Evolutionary conservation across 2,888 invertebrate genomes (phyloP), one percentile per base, ranked within the genome.

Genomic region (Scaptodrosophila latifasciaeformis): DNA sequence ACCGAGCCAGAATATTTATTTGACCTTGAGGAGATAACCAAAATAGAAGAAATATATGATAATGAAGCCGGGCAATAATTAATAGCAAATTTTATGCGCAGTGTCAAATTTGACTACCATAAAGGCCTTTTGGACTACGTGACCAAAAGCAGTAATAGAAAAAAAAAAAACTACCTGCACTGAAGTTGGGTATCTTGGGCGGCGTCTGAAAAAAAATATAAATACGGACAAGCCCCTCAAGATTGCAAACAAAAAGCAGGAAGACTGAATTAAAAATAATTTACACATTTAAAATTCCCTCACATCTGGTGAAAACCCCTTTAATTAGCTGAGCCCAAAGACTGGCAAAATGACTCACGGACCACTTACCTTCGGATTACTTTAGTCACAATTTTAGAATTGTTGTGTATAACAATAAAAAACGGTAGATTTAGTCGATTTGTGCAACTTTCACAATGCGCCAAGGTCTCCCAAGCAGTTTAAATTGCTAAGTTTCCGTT

Each of bases 401-500:
- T n/a, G n/a, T n/a, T n/a, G n/a, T n/a, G n/a, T n/a, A n/a, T 49
- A 27, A 21, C 43, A 35, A 53, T n/a, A 45, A 35, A 31, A 21
- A 40, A 40, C 18, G 18, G 43, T 12, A 42, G 30, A 44, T 21
- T 18, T 31, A 58, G 54, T 62, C 45, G 37, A 35, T 55, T 55
- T 50, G n/a, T 54, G 43, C 54, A 60, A 64, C 37, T 45, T 31
- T 55, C 39, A 37, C 58, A 47, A 37, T 45, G 55, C 64, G 68
- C 60, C 66, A 66, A 66, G 66, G 66, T 67, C 63, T 51, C 59
- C 35, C 35, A 24, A 47, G 34, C 40, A 49, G 35, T 45, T 52
- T 43, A 39, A 49, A 27, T 3, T 9, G 10, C 31, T 12, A 13
- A 39, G 54, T 60, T 66, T 66, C 66, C 68, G 49, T 31, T 45